Conservation (phyloP, 2,113 vertebrate genomes). For the Hypomesus transpacificus region DNA sequence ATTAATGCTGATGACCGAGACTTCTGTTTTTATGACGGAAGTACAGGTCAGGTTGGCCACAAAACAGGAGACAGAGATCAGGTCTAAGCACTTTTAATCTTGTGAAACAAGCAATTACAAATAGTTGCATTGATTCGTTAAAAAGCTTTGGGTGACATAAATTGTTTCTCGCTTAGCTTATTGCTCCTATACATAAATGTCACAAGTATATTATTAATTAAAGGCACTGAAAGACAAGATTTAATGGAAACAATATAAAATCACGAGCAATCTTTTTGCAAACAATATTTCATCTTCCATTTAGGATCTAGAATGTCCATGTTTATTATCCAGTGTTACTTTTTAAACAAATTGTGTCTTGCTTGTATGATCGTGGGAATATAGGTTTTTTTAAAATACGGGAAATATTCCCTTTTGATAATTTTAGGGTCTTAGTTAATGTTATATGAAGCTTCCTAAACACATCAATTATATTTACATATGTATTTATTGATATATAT, state of each 20-base stretch:
- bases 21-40: conserved; percentile 74
- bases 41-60: conserved; percentile 87
- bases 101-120: conserved; percentile 99
- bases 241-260: conserved; percentile 77
- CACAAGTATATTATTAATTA: conserved; percentile 89
- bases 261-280: conserved; percentile 69
- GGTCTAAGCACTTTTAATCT: conserved; percentile 98
- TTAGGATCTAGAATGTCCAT: conserved; percentile 33
- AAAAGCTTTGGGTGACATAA: conserved; percentile 99
- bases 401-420: background rate
- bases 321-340: conserved; percentile 53
- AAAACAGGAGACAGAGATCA: conserved; percentile 92
- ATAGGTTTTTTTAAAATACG: conserved; percentile 1
- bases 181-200: conserved; percentile 94
- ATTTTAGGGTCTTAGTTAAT: background rate
- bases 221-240: conserved; percentile 81
- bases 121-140: conserved; percentile 99
- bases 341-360: conserved; percentile 42
- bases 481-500: background rate
- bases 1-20: conserved; percentile 85
- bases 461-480: background rate
- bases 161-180: conserved; percentile 97
- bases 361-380: conserved; percentile 35
- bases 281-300: conserved; percentile 54
- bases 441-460: background rate